phyloP scores from a whole-genome alignment of 2,113 vertebrate species.

The Vulpes vulpes region DNA sequence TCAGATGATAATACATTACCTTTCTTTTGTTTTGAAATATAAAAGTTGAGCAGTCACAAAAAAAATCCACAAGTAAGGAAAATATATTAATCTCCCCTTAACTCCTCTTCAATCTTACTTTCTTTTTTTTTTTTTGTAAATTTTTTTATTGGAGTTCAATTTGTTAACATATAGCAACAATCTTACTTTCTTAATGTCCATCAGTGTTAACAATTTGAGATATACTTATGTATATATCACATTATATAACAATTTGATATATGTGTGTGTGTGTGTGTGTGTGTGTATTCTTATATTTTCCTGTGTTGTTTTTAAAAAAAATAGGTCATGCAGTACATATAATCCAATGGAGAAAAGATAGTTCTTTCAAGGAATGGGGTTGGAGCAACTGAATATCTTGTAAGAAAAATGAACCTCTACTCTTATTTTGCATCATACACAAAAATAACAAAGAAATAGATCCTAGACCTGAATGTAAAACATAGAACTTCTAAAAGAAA shows the following conservation, averaged over 20 bases:
- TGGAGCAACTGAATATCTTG: background rate
- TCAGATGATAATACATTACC: background rate
- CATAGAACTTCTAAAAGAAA: conserved; percentile 25
- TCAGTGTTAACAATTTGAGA: background rate
- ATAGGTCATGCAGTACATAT: background rate
- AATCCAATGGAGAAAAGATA: background rate
- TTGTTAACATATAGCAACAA: too few relatives aligned
- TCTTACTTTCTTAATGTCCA: background rate
- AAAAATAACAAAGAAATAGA: background rate
- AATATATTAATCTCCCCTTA: conserved; percentile 24
- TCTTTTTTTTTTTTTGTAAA: background rate
- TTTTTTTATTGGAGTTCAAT: too few relatives aligned
- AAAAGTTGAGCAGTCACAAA: background rate
- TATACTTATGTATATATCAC: too few relatives aligned
- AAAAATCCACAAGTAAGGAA: background rate
- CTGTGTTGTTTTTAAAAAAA: background rate
- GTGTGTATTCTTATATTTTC: background rate
- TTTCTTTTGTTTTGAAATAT: conserved; percentile 24
- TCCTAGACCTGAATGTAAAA: background rate
- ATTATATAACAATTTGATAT: too few relatives aligned
- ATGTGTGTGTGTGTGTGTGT: too few relatives aligned
- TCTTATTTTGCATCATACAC: background rate
- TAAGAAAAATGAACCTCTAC: background rate
- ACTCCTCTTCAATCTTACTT: background rate
- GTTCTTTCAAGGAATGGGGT: background rate